Evolutionary conservation across 1,140 invertebrate species (phyloP), one percentile per base, ranked within the genome.

Genomic region (Sycophaga agraensis): DNA sequence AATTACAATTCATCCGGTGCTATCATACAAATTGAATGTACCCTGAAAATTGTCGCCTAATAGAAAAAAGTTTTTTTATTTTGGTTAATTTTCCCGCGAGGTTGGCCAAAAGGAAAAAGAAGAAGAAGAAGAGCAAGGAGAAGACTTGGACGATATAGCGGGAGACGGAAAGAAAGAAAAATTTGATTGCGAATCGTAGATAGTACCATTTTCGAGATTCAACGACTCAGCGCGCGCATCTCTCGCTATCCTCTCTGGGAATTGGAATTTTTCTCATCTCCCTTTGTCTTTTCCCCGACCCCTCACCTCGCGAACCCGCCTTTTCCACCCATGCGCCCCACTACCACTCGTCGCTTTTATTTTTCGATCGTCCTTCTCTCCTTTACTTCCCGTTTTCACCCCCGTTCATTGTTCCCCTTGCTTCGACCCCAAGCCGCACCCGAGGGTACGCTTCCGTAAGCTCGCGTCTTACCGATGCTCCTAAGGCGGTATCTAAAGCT

Each of bases 121-220:
- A 37, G n/a, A 1, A 26, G 16, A 39, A n/a, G n/a, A 19, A 17
- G 14, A 37, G 39, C 51, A 24, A 37, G 6, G 16, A 12, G n/a
- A n/a, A n/a, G n/a, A n/a, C n/a, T n/a, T n/a, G n/a, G n/a, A n/a
- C n/a, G n/a, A n/a, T n/a, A n/a, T n/a, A n/a, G n/a, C n/a, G n/a
- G n/a, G n/a, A n/a, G n/a, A n/a, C n/a, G n/a, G n/a, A n/a, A n/a
- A n/a, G n/a, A n/a, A n/a, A n/a, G 9, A 42, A 42, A 45, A 58
- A 58, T 40, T 58, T 49, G 54, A 63, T 56, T 58, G 54, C 22
- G 48, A 31, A 56, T 56, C 21, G 26, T 35, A 28, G 28, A 57
- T 63, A 57, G n/a, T 14, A 34, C 19, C 49, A 51, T 53, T 63
- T 58, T 58, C 26, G 16, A 50, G 46, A 63, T 51, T 61, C 31